Evolutionary conservation across 2,113 vertebrate species (phyloP), one percentile per base, ranked within the genome.

Genomic region (Proterorhinus semilunaris): DNA sequence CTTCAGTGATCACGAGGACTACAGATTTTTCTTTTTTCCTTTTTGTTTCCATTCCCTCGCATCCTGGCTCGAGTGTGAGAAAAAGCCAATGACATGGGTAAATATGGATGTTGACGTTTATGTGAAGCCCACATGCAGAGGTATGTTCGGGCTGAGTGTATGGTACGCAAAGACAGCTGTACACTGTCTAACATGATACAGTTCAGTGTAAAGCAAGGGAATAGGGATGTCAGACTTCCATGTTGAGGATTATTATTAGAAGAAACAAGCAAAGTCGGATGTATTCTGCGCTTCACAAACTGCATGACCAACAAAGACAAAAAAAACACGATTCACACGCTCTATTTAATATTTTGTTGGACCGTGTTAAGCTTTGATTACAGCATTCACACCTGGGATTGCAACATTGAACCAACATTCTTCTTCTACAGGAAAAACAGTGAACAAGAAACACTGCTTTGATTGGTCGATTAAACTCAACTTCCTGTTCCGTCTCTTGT

Each of bases 1-100:
- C 67, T 80, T 67, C 51, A 62, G 70, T 2, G 43, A 66, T 69
- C 76, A 72, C 64, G 17, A 49, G 42, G 66, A 75, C n/a, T 61
- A 61, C 62, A 64, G 48, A 74, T 69, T 16, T 52, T 16, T 42
- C 3, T 3, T 0, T 36, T 36, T 36, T 36, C 21, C 4, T 36
- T 36, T 36, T 36, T 36, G 27, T 81, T 83, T 82, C 67, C 73
- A 36, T 42, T 58, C 44, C 13, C 57, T 44, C 4, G 42, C 9
- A 12, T 65, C 59, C 45, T 66, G 78, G 57, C 49, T 36, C 1
- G 1, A 21, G 45, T 46, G 59, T 16, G 53, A 48, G 6, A 48
- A 80, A 68, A 53, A 27, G 21, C 16, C 17, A 17, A 68, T 4
- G 52, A 69, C 36, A 44, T 3, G 42, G 62, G 16, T 49, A 13